Percentiles rank a stretch among this genome's conserved stretches.
Evolutionary conservation across 2,888 invertebrate species (phyloP).

Genomic region (Drosophila formosana): DNA sequence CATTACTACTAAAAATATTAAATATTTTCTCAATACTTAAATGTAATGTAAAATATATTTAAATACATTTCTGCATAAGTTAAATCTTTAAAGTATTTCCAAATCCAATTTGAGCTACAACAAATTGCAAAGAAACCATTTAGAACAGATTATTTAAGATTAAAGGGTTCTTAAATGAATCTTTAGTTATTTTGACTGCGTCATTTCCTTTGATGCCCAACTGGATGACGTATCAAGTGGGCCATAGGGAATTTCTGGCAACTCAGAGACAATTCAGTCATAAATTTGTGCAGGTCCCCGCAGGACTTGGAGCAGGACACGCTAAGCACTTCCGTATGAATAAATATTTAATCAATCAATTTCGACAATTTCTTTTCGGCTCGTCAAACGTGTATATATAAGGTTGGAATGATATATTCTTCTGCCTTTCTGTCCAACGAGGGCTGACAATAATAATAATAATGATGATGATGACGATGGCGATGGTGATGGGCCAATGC

Average conservation of each 20-base stretch:
- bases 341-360: constrained; percentile 71
- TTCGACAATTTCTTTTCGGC: constrained; percentile 59
- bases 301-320: constrained; percentile 33
- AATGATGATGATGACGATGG: constrained; percentile 40
- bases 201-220: constrained; percentile 12
- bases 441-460: constrained; percentile 16
- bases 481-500: constrained; percentile 28
- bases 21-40: no score
- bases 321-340: constrained; percentile 68
- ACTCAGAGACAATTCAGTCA: constrained; percentile 42
- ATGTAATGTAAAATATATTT: no score
- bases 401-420: constrained; percentile 49
- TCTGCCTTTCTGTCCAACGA: constrained; percentile 17
- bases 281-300: constrained; percentile 33
- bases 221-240: constrained; percentile 37
- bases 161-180: not conserved
- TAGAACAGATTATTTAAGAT: not conserved
- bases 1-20: no score
- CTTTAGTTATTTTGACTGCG: not conserved
- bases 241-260: constrained; percentile 14
- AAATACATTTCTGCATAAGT: no score
- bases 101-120: no score
- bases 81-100: no score
- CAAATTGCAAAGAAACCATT: not conserved
- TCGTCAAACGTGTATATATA: constrained; percentile 46